Evolutionary conservation across 37 sponge, comb jelly and placozoan species (phyloP).

Genomic region (Geodia barretti): DNA sequence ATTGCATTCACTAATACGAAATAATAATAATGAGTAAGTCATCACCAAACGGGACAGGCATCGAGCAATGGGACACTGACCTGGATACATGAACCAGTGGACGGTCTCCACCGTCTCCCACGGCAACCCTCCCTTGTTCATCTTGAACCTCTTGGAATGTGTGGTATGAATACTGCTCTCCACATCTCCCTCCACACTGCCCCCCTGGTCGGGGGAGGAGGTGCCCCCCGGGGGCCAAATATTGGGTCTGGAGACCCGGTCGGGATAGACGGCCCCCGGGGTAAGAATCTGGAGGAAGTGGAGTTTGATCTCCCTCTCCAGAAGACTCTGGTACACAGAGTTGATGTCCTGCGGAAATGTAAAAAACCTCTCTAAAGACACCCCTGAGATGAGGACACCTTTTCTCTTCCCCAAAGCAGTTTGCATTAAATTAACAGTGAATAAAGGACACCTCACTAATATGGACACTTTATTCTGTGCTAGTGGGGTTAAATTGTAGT

Average conservation of each 20-base stretch:
- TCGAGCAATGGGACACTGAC: conserved; percentile 34
- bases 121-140: conserved; percentile 52
- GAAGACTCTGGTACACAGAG: not conserved
- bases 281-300: conserved; percentile 54
- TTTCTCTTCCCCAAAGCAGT: no score
- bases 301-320: conserved; percentile 21
- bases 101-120: conserved; percentile 63
- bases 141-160: conserved; percentile 41
- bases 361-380: no score
- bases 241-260: conserved; percentile 10
- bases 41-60: no score
- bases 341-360: conserved; percentile 8
- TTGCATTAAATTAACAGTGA: no score
- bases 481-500: no score
- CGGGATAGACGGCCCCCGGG: conserved; percentile 47
- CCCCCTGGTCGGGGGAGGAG: not conserved
- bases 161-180: not conserved
- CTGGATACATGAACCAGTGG: conserved; percentile 65
- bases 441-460: no score
- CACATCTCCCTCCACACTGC: not conserved
- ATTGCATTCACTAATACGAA: not conserved
- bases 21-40: not conserved
- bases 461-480: no score
- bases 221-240: not conserved
- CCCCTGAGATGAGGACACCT: no score